These are phyloP conservation scores for Eremobia ochroleuca DNA, from an alignment of 2,888 invertebrate genomes.

Conservation along the genomic window DNA sequence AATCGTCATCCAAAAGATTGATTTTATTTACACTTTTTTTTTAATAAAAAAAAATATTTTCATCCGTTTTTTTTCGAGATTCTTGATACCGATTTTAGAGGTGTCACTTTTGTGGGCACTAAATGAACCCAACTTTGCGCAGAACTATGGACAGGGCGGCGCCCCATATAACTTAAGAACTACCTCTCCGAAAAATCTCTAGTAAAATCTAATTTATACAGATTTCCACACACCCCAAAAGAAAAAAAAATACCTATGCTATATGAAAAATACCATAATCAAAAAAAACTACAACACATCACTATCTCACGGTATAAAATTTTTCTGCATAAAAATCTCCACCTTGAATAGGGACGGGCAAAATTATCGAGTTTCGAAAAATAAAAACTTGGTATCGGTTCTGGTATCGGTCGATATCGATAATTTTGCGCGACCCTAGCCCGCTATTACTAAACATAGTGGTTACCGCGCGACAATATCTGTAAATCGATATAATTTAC, in stretches of 20 bases:
- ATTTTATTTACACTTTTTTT: conserved; percentile 84
- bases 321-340: conserved; percentile 73
- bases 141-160: conserved; percentile 80
- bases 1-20: conserved; percentile 71
- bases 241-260: conserved; percentile 76
- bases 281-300: conserved; percentile 75
- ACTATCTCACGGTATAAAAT: conserved; percentile 82
- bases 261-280: conserved; percentile 80
- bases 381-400: conserved; percentile 59
- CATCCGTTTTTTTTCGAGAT: conserved; percentile 78
- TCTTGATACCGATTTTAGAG: conserved; percentile 70
- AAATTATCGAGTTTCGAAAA: conserved; percentile 59
- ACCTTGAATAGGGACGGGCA: conserved; percentile 67
- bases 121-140: conserved; percentile 86
- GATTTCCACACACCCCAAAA: conserved; percentile 88
- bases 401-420: conserved; percentile 49
- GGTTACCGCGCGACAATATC: conserved; percentile 70
- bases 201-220: conserved; percentile 89
- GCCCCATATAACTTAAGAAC: conserved; percentile 80
- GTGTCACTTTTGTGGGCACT: conserved; percentile 71
- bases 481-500: conserved; percentile 66
- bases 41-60: conserved; percentile 32
- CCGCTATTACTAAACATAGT: conserved; percentile 64
- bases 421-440: conserved; percentile 47
- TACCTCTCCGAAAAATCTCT: conserved; percentile 84